A percentile compares a stretch with the other conserved stretches of the same genome.
Evolutionary conservation across 2,113 vertebrate genomes (phyloP).

Genomic region (Indri indri): DNA sequence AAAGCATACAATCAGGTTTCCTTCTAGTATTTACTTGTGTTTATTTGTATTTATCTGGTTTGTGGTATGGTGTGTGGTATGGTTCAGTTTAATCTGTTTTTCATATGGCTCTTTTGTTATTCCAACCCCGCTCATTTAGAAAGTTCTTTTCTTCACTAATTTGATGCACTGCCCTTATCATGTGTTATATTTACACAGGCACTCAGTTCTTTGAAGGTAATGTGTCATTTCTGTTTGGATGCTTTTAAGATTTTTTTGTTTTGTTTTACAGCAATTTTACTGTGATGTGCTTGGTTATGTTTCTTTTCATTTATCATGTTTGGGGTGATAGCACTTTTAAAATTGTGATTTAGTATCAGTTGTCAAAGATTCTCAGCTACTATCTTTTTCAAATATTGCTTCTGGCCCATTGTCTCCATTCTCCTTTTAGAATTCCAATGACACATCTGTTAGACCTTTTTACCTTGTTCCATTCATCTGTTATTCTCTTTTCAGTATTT

Average conservation of each 20-base stretch:
- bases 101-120: neutral
- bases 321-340: neutral
- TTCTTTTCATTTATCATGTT: neutral
- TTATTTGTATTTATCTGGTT: neutral
- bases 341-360: neutral
- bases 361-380: neutral
- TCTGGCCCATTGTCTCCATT: neutral
- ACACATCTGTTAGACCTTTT: neutral
- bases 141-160: neutral
- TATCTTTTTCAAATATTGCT: neutral
- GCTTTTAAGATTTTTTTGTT: neutral
- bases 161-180: neutral
- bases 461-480: neutral
- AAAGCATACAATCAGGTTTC: neutral
- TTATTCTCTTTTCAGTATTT: slow-evolving; percentile 9
- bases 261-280: neutral
- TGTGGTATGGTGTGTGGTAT: neutral
- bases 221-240: neutral
- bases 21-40: neutral
- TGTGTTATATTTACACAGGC: neutral
- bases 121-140: neutral
- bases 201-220: neutral
- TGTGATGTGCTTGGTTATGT: neutral
- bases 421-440: neutral
- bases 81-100: neutral